phyloP scores from a whole-genome alignment of 2,797 vertebrate species.

The Agapornis canus region DNA sequence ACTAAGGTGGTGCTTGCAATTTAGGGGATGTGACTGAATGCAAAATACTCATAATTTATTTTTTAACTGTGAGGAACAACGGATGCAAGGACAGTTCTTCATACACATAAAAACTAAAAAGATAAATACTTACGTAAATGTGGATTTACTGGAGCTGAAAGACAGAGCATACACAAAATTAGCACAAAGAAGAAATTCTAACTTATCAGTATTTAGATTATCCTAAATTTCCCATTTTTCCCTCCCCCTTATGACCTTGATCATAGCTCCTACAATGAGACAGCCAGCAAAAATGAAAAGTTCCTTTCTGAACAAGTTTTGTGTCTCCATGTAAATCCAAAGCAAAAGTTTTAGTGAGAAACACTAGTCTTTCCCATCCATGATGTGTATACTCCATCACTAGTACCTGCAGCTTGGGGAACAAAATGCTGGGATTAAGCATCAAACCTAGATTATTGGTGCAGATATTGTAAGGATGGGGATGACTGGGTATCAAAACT shows the following conservation, averaged over 20 bases:
- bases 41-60: background rate
- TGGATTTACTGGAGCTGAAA: conserved; percentile 95
- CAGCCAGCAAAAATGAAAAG: background rate
- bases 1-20: background rate
- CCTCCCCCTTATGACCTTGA: background rate
- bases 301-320: background rate
- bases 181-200: background rate
- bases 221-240: accelerated
- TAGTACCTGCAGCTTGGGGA: background rate
- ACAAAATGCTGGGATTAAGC: background rate
- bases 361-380: background rate
- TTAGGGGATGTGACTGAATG: background rate
- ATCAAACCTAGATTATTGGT: background rate
- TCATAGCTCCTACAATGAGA: background rate
- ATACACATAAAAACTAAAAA: background rate
- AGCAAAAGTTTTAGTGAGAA: background rate
- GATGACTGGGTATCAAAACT: background rate
- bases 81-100: background rate
- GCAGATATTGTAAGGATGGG: background rate
- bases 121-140: conserved; percentile 92
- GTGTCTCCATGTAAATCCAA: background rate
- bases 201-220: background rate
- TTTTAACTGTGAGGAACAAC: background rate
- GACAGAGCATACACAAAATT: conserved; percentile 59
- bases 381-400: background rate